Evolutionary conservation across 1,140 invertebrate genomes (phyloP), one percentile per base, ranked within the genome.

Genomic region (Achroia grisella): DNA sequence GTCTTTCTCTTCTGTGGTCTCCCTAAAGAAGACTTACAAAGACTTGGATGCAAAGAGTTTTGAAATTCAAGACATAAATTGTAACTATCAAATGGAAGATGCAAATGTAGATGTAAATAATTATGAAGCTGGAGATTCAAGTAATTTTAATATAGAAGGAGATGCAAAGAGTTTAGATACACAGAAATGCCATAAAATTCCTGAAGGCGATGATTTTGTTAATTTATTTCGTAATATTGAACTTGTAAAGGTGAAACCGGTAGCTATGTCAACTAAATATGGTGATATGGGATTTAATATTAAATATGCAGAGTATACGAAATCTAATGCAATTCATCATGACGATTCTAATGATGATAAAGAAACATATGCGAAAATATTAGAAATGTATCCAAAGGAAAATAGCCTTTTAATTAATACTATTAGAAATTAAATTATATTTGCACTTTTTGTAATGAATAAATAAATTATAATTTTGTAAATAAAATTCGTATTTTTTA

Each of bases 211-310:
- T 17, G 65, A 66, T 9, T 68, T 61, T 56, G 39, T 65, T 1
- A 59, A 65, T 32, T 42, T 76, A 13, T 82, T 79, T 37, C 42
- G 52, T 39, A 48, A 15, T 10, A 15, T n/a, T 27, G 42, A 37
- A 10, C 31, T 27, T 27, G 35, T 42, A 12, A 41, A 13, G 27
- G 12, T 41, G 13, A 52, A 60, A 44, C n/a, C 28, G 9, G 48
- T 69, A 1, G 41, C 58, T 0, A 79, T 78, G 72, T 65, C 56
- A n/a, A 57, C 42, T 9, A 31, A 57, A 37, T 57, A 43, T 11
- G 78, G 72, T 12, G 76, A 82, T 62, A 69, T 74, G 39, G 78
- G 76, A 4, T 77, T 73, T 27, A 68, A 80, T 53, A 9, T 46
- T 5, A 66, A 71, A 44, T 79, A 74, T 42, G 52, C 62, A 1